Base-by-base conservation (phyloP, 1,140 invertebrate genomes). In the Magallana gigas region DNA sequence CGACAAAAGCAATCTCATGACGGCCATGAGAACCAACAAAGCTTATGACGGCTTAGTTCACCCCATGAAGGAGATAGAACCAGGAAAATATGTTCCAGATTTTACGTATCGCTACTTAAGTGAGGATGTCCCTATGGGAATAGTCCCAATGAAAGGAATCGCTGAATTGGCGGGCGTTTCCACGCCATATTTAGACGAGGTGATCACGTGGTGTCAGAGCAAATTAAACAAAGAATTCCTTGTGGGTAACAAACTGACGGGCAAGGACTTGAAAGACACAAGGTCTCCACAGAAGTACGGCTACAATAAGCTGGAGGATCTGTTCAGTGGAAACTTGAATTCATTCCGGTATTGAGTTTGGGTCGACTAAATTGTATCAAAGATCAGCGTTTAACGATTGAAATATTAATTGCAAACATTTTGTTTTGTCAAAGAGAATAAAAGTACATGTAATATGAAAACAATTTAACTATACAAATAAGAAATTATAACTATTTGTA, bases 221-320 rank as follows among this genome's bases (percentile, higher is more conserved):
- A 90, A 88, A n/a, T 82, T 93, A 1, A 92, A 91, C 9, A 92
- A 92, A 62, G 92, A 92, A 71, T 93, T 91, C 81, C 48, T 93
- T 0, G 88, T 91, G 18, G 88, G 85, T 9, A 82, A 85, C 7
- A 56, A 91, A 84, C 29, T 93, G 11, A 86, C 59, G 8, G 92
- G 93, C 11, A 92, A 92, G 83, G 92, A 93, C 59, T 16, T 93
- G 9, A 58, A 71, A 0, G 12, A 62, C 23, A 91, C 92, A 64
- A 86, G 93, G 64, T 87, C 89, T 9, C 93, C 93, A 5, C 93
- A 93, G 68, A 76, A 87, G 8, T 93, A 90, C 85, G 92, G 91
- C 8, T 88, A 92, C 23, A 85, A 89, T 11, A 91, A 89, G n/a
- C 48, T 93, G 71, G 85, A 92, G 0, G 89, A 91, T 83, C 57